A percentile compares a stretch with the other conserved stretches of the same genome.
These are phyloP conservation scores for Cossypha dichroa DNA, from an alignment of 2,797 vertebrate genomes.

Conservation along the genomic window DNA sequence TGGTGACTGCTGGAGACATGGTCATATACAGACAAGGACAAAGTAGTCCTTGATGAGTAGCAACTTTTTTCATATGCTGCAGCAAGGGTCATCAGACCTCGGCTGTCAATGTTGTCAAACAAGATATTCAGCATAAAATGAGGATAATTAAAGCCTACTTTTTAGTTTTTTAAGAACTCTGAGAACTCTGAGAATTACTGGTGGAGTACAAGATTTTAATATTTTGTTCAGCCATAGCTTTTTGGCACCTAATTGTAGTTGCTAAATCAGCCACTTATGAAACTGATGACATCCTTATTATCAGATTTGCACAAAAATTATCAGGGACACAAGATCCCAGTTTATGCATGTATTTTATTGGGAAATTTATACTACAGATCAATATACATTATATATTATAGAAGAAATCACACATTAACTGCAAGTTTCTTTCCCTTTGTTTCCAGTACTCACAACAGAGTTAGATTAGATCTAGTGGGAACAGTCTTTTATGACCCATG, in stretches of 20 bases:
- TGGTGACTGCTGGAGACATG: neutral
- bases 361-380: neutral
- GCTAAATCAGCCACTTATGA: neutral
- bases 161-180: neutral
- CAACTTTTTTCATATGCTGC: neutral
- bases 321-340: neutral
- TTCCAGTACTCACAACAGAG: neutral
- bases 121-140: neutral
- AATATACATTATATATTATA: neutral
- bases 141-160: neutral
- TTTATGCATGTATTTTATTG: neutral
- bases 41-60: neutral
- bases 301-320: neutral
- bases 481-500: neutral
- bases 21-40: neutral
- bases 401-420: neutral
- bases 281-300: neutral
- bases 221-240: neutral
- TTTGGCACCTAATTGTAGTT: neutral
- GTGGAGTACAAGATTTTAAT: neutral
- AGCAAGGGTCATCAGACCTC: neutral
- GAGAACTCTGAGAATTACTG: neutral
- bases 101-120: neutral
- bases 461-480: neutral
- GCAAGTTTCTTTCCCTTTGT: neutral